Base-by-base conservation (phyloP, 2,797 vertebrate species). In the Melanotaenia boesemani region DNA sequence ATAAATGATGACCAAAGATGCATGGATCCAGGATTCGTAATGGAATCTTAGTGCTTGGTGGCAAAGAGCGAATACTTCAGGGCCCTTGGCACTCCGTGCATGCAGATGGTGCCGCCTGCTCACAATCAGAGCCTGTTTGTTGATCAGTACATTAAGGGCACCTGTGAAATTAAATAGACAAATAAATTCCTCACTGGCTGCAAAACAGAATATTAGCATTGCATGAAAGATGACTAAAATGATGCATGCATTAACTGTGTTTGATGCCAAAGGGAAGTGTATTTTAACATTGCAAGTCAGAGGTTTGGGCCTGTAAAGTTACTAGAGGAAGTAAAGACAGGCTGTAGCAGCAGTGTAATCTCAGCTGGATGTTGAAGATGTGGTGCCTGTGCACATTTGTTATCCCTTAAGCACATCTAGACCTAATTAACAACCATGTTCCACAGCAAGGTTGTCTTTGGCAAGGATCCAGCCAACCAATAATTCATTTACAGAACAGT, bases 81-180 rank as follows among this genome's bases (percentile, higher is more conserved):
- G 91, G 82, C 85, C 87, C 79, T 81, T 82, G 82, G 86, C 76
- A 78, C 84, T 84, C 80, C 79, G 74, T 67, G 81, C 69, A 75
- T 88, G 90, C 93, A 94, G 93, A 93, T 94, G 91, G 92, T 82
- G 86, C 86, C 59, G 81, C 88, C 91, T 91, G 87, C 88, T 92
- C 88, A 79, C 66, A 60, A 79, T 77, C 85, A 61, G 75, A 66
- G 79, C 75, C 76, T 83, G 74, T 88, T 44, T 84, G 83, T 90
- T 86, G 90, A 83, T 82, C 70, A 82, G 85, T 82, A 77, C 68
- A 39, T 90, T 93, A 87, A 92, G 88, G 90, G 86, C 89, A 91
- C 89, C 85, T 92, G 93, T 87, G 84, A 90, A 92, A 93, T 91
- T 92, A 93, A 90, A 89, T 88, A 86, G 90, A 90, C 89, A 92